Conservation (phyloP, 2,888 invertebrate species). For the Andrena marginata region DNA sequence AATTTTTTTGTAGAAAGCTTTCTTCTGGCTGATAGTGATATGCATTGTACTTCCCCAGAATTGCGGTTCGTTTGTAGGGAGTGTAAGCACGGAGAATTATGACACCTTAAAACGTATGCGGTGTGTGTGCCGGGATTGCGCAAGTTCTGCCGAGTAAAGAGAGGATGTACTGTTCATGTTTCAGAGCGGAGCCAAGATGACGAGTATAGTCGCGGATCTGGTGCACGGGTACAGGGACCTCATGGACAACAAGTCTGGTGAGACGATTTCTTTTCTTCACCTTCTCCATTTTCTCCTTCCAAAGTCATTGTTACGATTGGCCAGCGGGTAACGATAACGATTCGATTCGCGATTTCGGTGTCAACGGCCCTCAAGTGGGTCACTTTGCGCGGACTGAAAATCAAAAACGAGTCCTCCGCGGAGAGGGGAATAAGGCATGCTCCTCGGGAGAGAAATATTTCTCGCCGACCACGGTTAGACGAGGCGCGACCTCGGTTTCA, state of each 20-base stretch:
- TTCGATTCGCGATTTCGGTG: slow-evolving; percentile 4
- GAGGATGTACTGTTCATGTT: slow-evolving; percentile 60
- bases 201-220: slow-evolving; percentile 85
- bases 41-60: too few species aligned
- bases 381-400: slow-evolving; percentile 15
- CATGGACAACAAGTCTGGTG: slow-evolving; percentile 91
- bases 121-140: background rate
- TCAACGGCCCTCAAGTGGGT: slow-evolving; percentile 35
- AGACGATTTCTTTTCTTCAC: slow-evolving; percentile 79
- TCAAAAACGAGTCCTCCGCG: slow-evolving; percentile 17
- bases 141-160: slow-evolving; percentile 3
- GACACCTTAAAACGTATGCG: background rate
- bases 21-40: too few species aligned
- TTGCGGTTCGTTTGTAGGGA: background rate
- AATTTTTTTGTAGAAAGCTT: too few species aligned
- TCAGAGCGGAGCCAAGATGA: slow-evolving; percentile 86
- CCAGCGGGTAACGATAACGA: background rate
- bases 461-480: background rate
- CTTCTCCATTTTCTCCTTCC: background rate
- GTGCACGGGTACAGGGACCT: slow-evolving; percentile 89
- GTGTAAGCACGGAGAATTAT: background rate
- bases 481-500: background rate
- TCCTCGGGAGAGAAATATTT: too few species aligned
- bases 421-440: background rate
- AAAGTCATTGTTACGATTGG: background rate